Evolutionary conservation across 2,888 invertebrate species (phyloP).

Genomic region (Lycaena phlaeas): DNA sequence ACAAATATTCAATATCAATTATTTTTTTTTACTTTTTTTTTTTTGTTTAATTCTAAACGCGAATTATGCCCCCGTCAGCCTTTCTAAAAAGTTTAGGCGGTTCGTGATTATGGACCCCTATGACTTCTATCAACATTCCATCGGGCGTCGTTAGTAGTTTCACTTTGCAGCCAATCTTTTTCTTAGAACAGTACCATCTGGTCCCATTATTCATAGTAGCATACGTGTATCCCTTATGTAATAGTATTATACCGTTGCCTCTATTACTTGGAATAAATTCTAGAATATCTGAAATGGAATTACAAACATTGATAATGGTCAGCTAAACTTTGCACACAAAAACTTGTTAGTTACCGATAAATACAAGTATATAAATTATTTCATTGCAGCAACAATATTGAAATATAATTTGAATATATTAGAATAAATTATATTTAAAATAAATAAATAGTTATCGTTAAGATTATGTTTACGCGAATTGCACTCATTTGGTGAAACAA

Average conservation of each 20-base stretch:
- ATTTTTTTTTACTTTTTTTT: no score
- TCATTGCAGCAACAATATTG: no score
- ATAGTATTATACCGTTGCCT: constrained; percentile 25
- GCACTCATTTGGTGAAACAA: no score
- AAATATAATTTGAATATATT: no score
- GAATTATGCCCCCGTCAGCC: constrained; percentile 11
- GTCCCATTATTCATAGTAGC: constrained; percentile 17
- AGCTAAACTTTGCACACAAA: no score
- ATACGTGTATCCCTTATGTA: constrained; percentile 28
- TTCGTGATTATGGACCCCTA: constrained; percentile 19
- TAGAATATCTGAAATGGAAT: constrained; percentile 9
- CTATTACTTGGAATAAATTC: constrained; percentile 13
- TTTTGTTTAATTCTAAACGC: neutral
- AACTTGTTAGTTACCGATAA: no score
- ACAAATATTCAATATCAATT: no score
- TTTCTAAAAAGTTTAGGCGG: constrained; percentile 16
- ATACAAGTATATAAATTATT: no score
- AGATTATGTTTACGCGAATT: no score
- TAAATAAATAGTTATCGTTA: no score
- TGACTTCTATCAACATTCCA: constrained; percentile 10
- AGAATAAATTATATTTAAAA: no score
- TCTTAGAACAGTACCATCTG: constrained; percentile 24
- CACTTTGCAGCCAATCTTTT: constrained; percentile 23
- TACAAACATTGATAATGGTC: neutral
- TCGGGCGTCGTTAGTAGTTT: constrained; percentile 17